phyloP scores from a whole-genome alignment of 2,888 invertebrate genomes.

The Synanthedon myopaeformis region DNA sequence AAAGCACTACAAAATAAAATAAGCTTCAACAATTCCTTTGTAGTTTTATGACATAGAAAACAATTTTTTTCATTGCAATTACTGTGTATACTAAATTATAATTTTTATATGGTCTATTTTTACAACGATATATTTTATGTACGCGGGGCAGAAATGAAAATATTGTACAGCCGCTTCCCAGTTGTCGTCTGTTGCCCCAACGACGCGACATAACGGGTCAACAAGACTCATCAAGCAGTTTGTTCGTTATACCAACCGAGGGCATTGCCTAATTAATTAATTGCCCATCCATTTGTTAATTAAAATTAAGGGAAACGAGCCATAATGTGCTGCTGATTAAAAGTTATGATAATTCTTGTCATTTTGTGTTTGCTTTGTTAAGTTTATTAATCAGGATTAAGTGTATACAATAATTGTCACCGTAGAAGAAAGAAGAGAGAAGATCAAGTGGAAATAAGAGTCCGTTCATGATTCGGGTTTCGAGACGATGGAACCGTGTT shows the following conservation, averaged over 20 bases:
- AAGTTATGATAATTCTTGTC: too few relatives aligned
- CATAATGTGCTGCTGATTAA: too few relatives aligned
- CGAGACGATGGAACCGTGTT: slow-evolving; percentile 84
- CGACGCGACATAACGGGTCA: background rate
- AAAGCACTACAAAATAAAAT: too few relatives aligned
- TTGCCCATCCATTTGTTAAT: slow-evolving; percentile 33
- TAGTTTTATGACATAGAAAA: too few relatives aligned
- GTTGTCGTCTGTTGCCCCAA: background rate
- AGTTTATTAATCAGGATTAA: background rate
- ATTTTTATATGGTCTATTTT: too few relatives aligned
- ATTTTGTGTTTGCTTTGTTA: too few relatives aligned
- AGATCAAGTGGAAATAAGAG: slow-evolving; percentile 23
- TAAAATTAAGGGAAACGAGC: slow-evolving; percentile 18
- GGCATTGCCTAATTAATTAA: slow-evolving; percentile 31
- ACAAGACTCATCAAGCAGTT: slow-evolving; percentile 11
- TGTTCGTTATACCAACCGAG: slow-evolving; percentile 20
- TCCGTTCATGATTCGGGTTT: slow-evolving; percentile 87
- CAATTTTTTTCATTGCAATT: too few relatives aligned
- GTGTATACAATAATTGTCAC: background rate
- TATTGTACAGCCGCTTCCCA: too few relatives aligned
- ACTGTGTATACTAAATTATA: too few relatives aligned
- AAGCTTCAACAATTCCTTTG: too few relatives aligned
- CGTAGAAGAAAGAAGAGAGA: slow-evolving; percentile 8
- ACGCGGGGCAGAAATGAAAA: too few relatives aligned
- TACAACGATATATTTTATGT: too few relatives aligned